Evolutionary conservation across 2,113 vertebrate genomes (phyloP), one percentile per base, ranked within the genome.

Genomic region (Vidua macroura): DNA sequence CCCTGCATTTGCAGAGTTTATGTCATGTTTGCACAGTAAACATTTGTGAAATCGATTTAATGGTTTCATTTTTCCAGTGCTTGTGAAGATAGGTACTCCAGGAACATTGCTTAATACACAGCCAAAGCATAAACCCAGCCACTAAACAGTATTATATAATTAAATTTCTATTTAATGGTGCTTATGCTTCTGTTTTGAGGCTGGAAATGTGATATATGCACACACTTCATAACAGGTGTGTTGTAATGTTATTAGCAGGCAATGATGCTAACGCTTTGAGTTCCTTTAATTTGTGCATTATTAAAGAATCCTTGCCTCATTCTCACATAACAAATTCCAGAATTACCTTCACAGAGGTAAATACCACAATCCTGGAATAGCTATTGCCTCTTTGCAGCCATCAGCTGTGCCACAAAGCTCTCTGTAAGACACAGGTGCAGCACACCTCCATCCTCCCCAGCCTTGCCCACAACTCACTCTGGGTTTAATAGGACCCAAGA

Each of bases 131-230:
- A 95, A 93, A 88, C 25, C 1, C 56, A 94, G 33, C 22, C 23
- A 66, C 89, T 94, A 73, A 49, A 63, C 31, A 46, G 24, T 30
- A 43, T 76, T 86, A 53, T 51, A 24, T 80, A 85, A 90, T 93
- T 90, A 75, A 76, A 64, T 88, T 95, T 86, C 85, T 24, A 21
- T 90, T 77, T 88, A 76, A 81, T 90, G 53, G 15, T 85, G 53
- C 77, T 92, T 85, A 51, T 73, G 43, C 28, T 49, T 44, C 82
- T 83, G 25, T 43, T 93, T 93, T 76, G 66, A 51, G 77, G 88
- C 67, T 83, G 51, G 58, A 66, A 93, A 86, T 2, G 6, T 73
- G 82, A 70, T 79, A 33, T 8, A 88, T 46, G 43, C 51, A n/a
- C n/a, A 53, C 16, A 17, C 41, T 73, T 93, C 37, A 7, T 55